Base-by-base conservation (phyloP, 1,140 invertebrate species). In the Diorhabda carinulata region DNA sequence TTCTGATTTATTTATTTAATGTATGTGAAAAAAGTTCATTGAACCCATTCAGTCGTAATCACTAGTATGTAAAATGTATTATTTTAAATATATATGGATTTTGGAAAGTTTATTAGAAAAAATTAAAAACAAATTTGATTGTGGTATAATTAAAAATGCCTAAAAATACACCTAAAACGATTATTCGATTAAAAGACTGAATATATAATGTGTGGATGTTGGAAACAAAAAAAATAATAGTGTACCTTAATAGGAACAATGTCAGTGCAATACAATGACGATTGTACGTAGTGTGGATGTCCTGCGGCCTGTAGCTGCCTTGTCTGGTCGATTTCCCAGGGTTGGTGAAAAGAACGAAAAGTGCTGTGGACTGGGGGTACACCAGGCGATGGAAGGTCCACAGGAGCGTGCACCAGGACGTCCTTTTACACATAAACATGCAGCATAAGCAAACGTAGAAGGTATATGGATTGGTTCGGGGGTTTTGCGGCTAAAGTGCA, bases 241-340 rank as follows among this genome's bases (percentile, higher is more conserved):
- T 57, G 45, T 87, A 91, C 86, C 87, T 90, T 86, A 78, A 90
- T 87, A 73, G 88, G 86, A 79, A 90, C 87, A 81, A 90, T 84
- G 78, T 89, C 87, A 76, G 87, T 87, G 81, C 82, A 84, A 83
- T 81, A 85, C 74, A 80, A 74, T 56, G 81, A 43, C 47, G 79
- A 70, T 73, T 82, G 82, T 70, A 78, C 77, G 76, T 79, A 80
- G 74, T 77, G 77, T 75, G 63, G 57, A 7, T 61, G 57, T 47
- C 72, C 77, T 73, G 74, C 76, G 68, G 80, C 76, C 67, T 76
- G 82, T 68, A 84, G 78, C 72, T 82, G 81, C 73, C 81, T 77
- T 57, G 80, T 82, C 71, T 83, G 81, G 75, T 86, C 84, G 73
- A 85, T 79, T 77, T 86, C 85, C 84, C 85, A 85, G 40, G 83